These are phyloP conservation scores for Eristalis arbustorum DNA, from an alignment of 2,888 invertebrate genomes.

Conservation along the genomic window DNA sequence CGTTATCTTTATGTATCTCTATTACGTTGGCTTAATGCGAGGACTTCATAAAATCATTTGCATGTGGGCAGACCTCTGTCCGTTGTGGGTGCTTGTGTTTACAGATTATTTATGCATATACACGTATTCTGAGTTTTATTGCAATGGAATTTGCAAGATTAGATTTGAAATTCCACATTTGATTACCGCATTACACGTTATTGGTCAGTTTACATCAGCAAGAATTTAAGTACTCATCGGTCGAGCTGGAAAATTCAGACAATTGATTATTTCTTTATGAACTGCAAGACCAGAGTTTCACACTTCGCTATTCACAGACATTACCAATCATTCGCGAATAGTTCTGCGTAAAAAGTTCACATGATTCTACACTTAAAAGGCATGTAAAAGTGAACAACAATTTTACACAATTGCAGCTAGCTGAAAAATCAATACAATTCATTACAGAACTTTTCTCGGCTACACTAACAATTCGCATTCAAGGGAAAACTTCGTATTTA, in stretches of 20 bases:
- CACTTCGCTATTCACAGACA: background rate
- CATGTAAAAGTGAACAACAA: background rate
- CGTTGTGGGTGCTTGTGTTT: background rate
- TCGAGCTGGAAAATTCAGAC: background rate
- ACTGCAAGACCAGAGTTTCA: background rate
- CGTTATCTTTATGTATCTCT: background rate
- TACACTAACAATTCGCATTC: background rate
- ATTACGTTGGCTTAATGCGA: background rate
- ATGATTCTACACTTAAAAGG: background rate
- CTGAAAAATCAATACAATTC: slow-evolving; percentile 25
- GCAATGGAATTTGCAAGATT: background rate
- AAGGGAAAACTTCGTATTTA: background rate
- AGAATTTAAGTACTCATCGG: background rate
- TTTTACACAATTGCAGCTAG: background rate
- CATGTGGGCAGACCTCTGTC: background rate
- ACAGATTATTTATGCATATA: background rate
- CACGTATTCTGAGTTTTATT: background rate
- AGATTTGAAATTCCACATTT: background rate
- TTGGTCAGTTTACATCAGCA: background rate
- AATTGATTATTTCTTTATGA: background rate
- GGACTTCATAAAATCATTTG: background rate
- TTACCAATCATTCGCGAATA: background rate
- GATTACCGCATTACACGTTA: background rate
- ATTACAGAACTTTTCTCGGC: background rate
- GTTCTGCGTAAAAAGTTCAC: background rate